Evolutionary conservation across 2,888 invertebrate species (phyloP).

Genomic region (Epinotia bilunana): DNA sequence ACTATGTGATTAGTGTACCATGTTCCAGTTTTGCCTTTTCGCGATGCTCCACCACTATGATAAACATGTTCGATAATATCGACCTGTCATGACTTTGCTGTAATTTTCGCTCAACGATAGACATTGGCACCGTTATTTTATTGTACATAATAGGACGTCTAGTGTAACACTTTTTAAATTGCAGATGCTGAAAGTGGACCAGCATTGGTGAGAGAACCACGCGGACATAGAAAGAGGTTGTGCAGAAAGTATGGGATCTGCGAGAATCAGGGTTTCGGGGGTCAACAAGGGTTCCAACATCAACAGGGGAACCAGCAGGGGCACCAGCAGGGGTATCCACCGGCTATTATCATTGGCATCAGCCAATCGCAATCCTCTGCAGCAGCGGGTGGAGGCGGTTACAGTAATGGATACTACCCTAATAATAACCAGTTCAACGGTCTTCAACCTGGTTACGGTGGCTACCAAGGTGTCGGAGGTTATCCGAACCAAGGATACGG

Average conservation of each 20-base stretch:
- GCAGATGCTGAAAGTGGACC: conserved; percentile 55
- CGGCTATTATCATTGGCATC: conserved; percentile 76
- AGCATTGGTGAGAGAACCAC: conserved; percentile 55
- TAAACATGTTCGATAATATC: conserved; percentile 52
- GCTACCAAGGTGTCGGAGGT: conserved; percentile 49
- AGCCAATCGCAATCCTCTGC: conserved; percentile 78
- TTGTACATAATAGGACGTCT: conserved; percentile 55
- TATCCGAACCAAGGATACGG: conserved; percentile 48
- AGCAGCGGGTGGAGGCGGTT: conserved; percentile 68
- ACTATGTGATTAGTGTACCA: conserved; percentile 12
- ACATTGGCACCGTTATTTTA: conserved; percentile 57
- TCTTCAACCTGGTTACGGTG: conserved; percentile 51
- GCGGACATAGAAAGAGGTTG: conserved; percentile 61
- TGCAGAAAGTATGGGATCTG: conserved; percentile 70
- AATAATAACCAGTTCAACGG: conserved; percentile 65
- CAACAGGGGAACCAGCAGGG: conserved; percentile 50
- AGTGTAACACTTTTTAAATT: conserved; percentile 50
- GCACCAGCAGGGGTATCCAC: conserved; percentile 46
- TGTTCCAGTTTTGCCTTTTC: conserved; percentile 26
- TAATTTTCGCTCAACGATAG: conserved; percentile 55
- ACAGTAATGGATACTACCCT: conserved; percentile 62
- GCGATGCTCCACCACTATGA: conserved; percentile 47
- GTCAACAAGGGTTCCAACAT: conserved; percentile 43
- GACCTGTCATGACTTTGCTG: conserved; percentile 55
- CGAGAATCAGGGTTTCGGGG: conserved; percentile 47